phyloP scores from a whole-genome alignment of 1,140 invertebrate genomes.

The Hirudo medicinalis region DNA sequence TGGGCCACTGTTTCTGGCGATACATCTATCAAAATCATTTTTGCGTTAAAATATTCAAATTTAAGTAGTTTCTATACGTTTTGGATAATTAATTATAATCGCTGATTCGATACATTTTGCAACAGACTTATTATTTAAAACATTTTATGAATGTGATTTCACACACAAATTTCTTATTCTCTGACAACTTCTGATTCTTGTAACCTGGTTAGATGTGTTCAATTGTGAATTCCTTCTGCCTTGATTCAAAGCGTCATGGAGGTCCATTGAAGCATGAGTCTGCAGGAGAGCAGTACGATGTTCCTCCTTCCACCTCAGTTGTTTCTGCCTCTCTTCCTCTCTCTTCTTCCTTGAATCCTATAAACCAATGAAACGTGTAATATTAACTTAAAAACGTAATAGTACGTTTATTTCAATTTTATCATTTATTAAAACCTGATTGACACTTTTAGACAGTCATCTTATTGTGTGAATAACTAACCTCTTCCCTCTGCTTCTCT shows the following conservation, averaged over 20 bases:
- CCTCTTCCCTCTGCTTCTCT: slow-evolving; percentile 23
- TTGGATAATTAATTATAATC: too few relatives aligned
- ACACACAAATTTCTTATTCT: too few relatives aligned
- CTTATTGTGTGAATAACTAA: background rate
- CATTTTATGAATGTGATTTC: too few relatives aligned
- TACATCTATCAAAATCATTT: too few relatives aligned
- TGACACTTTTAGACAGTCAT: background rate
- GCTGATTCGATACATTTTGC: too few relatives aligned
- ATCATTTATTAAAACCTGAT: background rate
- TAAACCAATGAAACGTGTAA: slow-evolving; percentile 18
- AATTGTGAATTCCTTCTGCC: too few relatives aligned
- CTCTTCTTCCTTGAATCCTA: slow-evolving; percentile 29
- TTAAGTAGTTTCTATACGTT: too few relatives aligned
- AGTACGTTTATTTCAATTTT: background rate
- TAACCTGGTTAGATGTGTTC: too few relatives aligned
- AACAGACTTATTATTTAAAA: too few relatives aligned
- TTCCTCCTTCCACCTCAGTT: slow-evolving; percentile 28
- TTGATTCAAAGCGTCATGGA: background rate
- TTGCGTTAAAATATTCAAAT: too few relatives aligned
- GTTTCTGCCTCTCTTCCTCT: slow-evolving; percentile 31
- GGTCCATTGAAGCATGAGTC: slow-evolving; percentile 16
- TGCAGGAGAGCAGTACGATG: slow-evolving; percentile 21
- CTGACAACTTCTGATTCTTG: too few relatives aligned
- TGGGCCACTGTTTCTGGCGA: too few relatives aligned
- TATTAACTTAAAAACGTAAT: background rate